Percentiles rank a stretch among this genome's conserved stretches.
Conservation (phyloP, 2,113 vertebrate species). For the Podarcis cretensis region DNA sequence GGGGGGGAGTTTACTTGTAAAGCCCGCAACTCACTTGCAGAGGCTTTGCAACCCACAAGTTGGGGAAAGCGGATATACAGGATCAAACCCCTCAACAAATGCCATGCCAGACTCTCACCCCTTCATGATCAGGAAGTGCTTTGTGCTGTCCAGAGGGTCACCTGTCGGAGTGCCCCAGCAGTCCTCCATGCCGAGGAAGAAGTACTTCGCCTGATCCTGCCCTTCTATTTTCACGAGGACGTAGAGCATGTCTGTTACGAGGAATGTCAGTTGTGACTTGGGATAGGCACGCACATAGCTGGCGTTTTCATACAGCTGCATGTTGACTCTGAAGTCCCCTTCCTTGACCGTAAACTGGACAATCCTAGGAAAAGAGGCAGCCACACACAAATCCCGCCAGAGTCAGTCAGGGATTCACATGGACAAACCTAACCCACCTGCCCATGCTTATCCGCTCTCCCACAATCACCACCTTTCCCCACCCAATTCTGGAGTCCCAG, state of each 20-base stretch:
- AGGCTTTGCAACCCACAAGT: too few relatives aligned
- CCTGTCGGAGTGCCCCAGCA: slow-evolving; percentile 63
- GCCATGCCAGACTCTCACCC: slow-evolving; percentile 51
- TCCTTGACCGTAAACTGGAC: slow-evolving; percentile 63
- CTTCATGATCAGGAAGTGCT: slow-evolving; percentile 61
- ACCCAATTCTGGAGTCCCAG: not conserved
- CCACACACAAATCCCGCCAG: not conserved
- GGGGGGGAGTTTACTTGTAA: too few relatives aligned
- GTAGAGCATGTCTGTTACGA: slow-evolving; percentile 15
- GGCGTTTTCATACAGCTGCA: slow-evolving; percentile 57
- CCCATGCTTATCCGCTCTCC: not conserved
- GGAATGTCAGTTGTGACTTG: not conserved
- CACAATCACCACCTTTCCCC: not conserved
- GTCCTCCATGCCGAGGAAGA: slow-evolving; percentile 60
- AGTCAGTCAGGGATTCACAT: not conserved
- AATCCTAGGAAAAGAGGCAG: slow-evolving; percentile 46
- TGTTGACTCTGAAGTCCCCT: slow-evolving; percentile 65
- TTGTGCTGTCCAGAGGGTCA: not conserved
- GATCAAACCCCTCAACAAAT: not conserved
- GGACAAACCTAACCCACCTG: too few relatives aligned
- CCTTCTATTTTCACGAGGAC: slow-evolving; percentile 66
- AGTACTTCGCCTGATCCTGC: slow-evolving; percentile 59
- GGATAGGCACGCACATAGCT: slow-evolving; percentile 57
- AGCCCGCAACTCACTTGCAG: too few relatives aligned
- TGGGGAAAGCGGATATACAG: too few relatives aligned